A percentile compares a stretch with the other conserved stretches of the same genome.
phyloP scores from a whole-genome alignment of 2,113 vertebrate species.

The Danionella cerebrum region DNA sequence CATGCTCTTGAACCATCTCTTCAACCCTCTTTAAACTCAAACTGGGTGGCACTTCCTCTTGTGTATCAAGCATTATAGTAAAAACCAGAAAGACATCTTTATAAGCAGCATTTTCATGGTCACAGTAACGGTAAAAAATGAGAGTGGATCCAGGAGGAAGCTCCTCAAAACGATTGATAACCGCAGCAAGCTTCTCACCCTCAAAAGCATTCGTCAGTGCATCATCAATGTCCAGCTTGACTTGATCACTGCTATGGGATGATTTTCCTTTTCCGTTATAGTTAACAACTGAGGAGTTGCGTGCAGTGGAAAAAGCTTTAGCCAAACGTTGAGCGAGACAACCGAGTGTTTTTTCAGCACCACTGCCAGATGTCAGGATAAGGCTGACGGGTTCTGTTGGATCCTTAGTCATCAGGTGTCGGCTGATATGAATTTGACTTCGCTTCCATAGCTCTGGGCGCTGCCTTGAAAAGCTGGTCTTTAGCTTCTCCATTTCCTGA shows the following conservation, averaged over 20 bases:
- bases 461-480: constrained; percentile 72
- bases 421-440: constrained; percentile 72
- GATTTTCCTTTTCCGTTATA: constrained; percentile 62
- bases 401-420: constrained; percentile 66
- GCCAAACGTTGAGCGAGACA: constrained; percentile 75
- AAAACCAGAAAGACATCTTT: constrained; percentile 80
- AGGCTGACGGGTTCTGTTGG: constrained; percentile 79
- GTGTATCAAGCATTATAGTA: constrained; percentile 74
- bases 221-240: constrained; percentile 77
- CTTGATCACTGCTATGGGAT: constrained; percentile 65
- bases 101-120: constrained; percentile 85
- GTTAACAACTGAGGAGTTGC: constrained; percentile 58
- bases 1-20: constrained; percentile 81
- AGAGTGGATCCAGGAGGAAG: constrained; percentile 83
- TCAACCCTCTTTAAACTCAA: constrained; percentile 65
- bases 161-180: constrained; percentile 80
- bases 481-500: constrained; percentile 59
- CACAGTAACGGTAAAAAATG: constrained; percentile 98
- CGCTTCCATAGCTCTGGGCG: constrained; percentile 74
- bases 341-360: constrained; percentile 65
- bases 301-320: constrained; percentile 60
- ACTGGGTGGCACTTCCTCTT: constrained; percentile 56
- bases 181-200: constrained; percentile 64
- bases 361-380: constrained; percentile 71
- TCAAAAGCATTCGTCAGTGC: constrained; percentile 71